Evolutionary conservation across 2,888 invertebrate genomes (phyloP).

Genomic region (Clivina fossor): DNA sequence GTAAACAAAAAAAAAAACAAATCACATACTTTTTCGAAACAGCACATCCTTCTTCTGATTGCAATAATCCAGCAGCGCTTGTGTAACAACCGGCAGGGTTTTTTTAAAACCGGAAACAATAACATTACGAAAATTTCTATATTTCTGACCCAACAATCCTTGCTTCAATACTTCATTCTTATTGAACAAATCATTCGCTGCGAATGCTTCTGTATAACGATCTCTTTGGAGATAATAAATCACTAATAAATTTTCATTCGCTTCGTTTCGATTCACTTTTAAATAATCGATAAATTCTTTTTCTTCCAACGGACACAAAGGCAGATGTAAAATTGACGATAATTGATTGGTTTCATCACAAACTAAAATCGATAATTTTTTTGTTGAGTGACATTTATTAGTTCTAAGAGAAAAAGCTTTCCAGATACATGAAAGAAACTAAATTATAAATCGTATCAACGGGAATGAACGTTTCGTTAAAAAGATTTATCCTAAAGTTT

Average conservation of each 20-base stretch:
- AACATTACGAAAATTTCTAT: constrained; percentile 24
- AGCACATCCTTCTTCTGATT: constrained; percentile 44
- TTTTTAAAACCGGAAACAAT: constrained; percentile 19
- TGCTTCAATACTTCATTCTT: constrained; percentile 38
- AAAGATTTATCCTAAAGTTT: no score
- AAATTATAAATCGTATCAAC: constrained; percentile 6
- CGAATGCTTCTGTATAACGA: constrained; percentile 61
- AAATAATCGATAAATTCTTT: constrained; percentile 67
- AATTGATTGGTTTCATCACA: constrained; percentile 61
- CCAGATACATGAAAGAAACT: constrained; percentile 50
- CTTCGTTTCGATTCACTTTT: constrained; percentile 60
- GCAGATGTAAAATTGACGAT: constrained; percentile 63
- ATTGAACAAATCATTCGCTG: constrained; percentile 50
- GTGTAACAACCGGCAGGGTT: constrained; percentile 46
- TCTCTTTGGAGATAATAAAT: constrained; percentile 69
- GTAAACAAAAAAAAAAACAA: constrained; percentile 12
- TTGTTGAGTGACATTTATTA: constrained; percentile 37
- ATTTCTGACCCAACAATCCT: constrained; percentile 46
- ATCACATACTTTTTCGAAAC: constrained; percentile 44
- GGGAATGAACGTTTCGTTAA: no score
- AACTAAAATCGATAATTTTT: constrained; percentile 10
- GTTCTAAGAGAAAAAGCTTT: not conserved
- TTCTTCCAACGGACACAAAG: constrained; percentile 66
- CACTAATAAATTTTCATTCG: constrained; percentile 62
- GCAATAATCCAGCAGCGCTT: constrained; percentile 45